A percentile compares a stretch with the other conserved stretches of the same genome.
phyloP scores from a whole-genome alignment of 2,888 invertebrate species.

The Rhogogaster chlorosoma region DNA sequence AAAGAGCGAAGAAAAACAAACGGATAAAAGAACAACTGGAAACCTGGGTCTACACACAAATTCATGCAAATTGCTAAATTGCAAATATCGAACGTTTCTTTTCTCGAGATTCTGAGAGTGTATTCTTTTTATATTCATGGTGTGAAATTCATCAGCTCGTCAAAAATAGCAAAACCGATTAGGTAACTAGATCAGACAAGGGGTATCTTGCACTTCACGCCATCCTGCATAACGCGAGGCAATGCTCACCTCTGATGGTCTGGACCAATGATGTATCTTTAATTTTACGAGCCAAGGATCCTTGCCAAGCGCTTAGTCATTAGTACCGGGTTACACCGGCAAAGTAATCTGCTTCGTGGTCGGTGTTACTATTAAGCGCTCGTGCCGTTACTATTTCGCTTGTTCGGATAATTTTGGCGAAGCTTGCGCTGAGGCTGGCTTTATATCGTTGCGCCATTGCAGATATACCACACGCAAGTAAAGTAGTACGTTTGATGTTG shows the following conservation, averaged over 20 bases:
- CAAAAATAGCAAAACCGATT: not conserved
- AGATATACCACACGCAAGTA: not conserved
- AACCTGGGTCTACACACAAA: not conserved
- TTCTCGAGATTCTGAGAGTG: not conserved
- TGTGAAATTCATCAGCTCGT: not conserved
- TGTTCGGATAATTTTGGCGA: slow-evolving; percentile 48
- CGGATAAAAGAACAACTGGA: not conserved
- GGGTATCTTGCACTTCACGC: not conserved
- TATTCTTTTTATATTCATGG: not conserved
- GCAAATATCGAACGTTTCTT: not conserved
- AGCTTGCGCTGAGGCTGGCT: slow-evolving; percentile 17
- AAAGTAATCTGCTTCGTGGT: slow-evolving; percentile 43
- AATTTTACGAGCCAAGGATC: slow-evolving; percentile 51
- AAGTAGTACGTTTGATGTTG: not conserved
- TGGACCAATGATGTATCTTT: slow-evolving; percentile 43
- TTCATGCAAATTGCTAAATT: not conserved
- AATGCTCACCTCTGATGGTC: slow-evolving; percentile 27
- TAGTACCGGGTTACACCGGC: slow-evolving; percentile 44
- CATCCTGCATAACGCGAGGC: slow-evolving; percentile 1
- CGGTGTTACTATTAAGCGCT: slow-evolving; percentile 44
- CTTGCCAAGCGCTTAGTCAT: slow-evolving; percentile 52
- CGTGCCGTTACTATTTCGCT: slow-evolving; percentile 43
- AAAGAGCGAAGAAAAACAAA: not conserved
- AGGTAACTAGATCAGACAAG: not conserved
- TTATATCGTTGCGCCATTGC: not conserved